Conservation (phyloP, 23 tunicate genomes). For the Pegea sp. region DNA sequence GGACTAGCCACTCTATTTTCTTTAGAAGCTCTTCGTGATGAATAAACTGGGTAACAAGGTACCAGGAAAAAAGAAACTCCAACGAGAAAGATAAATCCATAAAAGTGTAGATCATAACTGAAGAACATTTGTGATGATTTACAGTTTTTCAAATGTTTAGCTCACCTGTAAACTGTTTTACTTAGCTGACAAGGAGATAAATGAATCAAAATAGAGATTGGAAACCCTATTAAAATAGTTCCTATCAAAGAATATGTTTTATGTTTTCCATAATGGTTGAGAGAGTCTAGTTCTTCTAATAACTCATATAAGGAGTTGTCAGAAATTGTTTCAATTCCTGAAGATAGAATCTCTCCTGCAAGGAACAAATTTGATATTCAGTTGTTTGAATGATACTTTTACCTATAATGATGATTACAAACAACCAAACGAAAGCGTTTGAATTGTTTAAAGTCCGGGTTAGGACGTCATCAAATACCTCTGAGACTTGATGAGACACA, state of each 20-base stretch:
- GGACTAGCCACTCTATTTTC: slow-evolving; percentile 13
- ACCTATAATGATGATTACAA: background rate
- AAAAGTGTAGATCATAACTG: slow-evolving; percentile 69
- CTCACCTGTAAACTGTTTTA: slow-evolving; percentile 36
- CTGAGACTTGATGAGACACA: background rate
- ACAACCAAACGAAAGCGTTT: background rate
- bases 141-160: background rate
- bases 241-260: slow-evolving; percentile 20
- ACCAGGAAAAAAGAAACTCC: slow-evolving; percentile 45
- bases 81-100: slow-evolving; percentile 24
- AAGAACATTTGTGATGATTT: slow-evolving; percentile 1
- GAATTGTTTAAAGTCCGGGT: background rate
- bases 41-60: slow-evolving; percentile 51
- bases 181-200: slow-evolving; percentile 42
- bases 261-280: slow-evolving; percentile 49
- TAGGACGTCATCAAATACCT: background rate
- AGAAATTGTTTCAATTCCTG: slow-evolving; percentile 39
- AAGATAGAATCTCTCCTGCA: slow-evolving; percentile 47
- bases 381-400: background rate
- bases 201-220: slow-evolving; percentile 23
- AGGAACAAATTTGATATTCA: background rate
- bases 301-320: slow-evolving; percentile 60
- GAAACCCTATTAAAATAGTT: slow-evolving; percentile 11
- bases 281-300: slow-evolving; percentile 62
- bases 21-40: background rate